phyloP scores from a whole-genome alignment of 92 coral and sea anemone genomes.

The Anthopleura xanthogrammica region DNA sequence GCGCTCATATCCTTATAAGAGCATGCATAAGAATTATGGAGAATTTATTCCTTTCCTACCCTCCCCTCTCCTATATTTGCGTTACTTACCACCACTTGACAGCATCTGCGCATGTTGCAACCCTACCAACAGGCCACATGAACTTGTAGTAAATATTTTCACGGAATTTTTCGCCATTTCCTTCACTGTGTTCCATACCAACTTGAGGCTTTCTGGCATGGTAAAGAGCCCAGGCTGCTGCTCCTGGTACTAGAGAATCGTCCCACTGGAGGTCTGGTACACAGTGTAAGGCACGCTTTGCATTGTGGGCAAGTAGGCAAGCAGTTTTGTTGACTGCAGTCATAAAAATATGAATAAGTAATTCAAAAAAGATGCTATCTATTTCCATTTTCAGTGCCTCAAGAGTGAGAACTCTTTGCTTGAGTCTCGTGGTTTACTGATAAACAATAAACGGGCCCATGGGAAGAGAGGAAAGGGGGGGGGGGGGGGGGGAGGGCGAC shows the following conservation, averaged over 20 bases:
- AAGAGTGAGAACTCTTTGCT: not conserved
- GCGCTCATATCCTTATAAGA: no score
- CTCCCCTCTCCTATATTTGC: not conserved
- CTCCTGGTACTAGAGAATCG: constrained; percentile 38
- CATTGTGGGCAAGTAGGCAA: constrained; percentile 44
- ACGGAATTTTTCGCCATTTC: constrained; percentile 29
- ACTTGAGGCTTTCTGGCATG: constrained; percentile 33
- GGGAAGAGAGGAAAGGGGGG: no score
- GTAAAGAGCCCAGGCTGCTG: constrained; percentile 45
- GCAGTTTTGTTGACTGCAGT: constrained; percentile 21
- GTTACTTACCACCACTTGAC: constrained; percentile 22
- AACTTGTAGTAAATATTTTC: constrained; percentile 27
- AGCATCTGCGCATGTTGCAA: constrained; percentile 17
- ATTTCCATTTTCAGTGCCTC: not conserved
- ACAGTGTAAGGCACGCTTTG: constrained; percentile 39
- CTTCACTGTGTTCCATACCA: constrained; percentile 27
- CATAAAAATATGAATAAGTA: not conserved
- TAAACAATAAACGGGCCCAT: not conserved
- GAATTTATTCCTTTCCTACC: no score
- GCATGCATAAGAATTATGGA: no score
- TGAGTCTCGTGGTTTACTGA: not conserved
- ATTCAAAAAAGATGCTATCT: no score
- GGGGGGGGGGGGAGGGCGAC: no score
- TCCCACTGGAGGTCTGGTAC: constrained; percentile 56
- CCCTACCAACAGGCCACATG: not conserved